Base-by-base conservation (phyloP, 2,797 vertebrate genomes). In the Nothura maculosa region DNA sequence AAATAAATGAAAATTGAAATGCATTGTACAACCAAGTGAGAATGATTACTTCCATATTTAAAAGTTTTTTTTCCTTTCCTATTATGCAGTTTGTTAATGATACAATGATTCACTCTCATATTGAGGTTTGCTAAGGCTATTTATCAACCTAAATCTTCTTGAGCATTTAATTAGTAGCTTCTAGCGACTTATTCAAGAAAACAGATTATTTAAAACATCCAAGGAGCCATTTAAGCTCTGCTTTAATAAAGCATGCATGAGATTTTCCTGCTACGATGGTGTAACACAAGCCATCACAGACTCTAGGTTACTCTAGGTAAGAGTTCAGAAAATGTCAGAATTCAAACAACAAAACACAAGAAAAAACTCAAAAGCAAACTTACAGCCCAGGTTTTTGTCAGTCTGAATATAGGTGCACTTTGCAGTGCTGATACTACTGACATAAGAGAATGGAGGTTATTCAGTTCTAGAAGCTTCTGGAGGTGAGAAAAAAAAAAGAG, bases 361-460 rank as follows among this genome's bases (percentile, higher is more conserved):
- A 74, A 72, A 83, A 66, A 1, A 5, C 14, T 50, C 40, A 72
- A 81, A 9, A 24, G 69, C 63, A 36, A 61, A 98, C 99, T 98
- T 98, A 99, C 99, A 95, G 99, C 99, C 99, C 99, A 99, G 81
- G 99, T 99, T 97, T 99, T 99, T 62, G 98, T 98, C 93, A 99
- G 98, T 96, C 99, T 98, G 98, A 99, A 99, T 96, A 99, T 99
- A 24, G 99, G 99, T 4, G 99, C 99, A 0, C 99, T 99, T 87
- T 99, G 99, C 94, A 99, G 97, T 6, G 99, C 99, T 2, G 99
- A 99, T 60, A 99, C 98, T 95, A 99, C 99, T 0, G 99, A 99
- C 98, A 99, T 99, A 93, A 99, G 97, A 45, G 99, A 99, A 96
- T 99, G 99, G 82, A 99, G 98, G 96, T 99, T 99, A 98, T 99